phyloP scores from a whole-genome alignment of 2,113 vertebrate species.

The pig (Sus scrofa) region T2T-Sscrofa CM000813.6:63239501-63240000 shows the following conservation, averaged over 20 bases:
- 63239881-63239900: background rate
- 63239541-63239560: background rate
- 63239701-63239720: background rate
- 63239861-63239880: background rate
- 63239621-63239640: background rate
- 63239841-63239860: background rate
- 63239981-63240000: background rate
- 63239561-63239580: background rate
- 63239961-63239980: background rate
- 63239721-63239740: background rate
- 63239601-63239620: background rate
- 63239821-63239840: background rate
- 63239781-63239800: background rate
- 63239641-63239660: background rate
- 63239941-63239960: background rate
- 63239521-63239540: background rate
- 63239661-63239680: background rate
- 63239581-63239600: background rate
- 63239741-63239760: background rate
- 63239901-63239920: background rate
- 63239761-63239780: background rate
- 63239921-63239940: background rate
- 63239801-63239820: background rate
- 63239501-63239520: background rate
- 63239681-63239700: background rate